Conservation (phyloP, 64 coral and sea anemone species). For the Stichodactyla helianthus region DNA sequence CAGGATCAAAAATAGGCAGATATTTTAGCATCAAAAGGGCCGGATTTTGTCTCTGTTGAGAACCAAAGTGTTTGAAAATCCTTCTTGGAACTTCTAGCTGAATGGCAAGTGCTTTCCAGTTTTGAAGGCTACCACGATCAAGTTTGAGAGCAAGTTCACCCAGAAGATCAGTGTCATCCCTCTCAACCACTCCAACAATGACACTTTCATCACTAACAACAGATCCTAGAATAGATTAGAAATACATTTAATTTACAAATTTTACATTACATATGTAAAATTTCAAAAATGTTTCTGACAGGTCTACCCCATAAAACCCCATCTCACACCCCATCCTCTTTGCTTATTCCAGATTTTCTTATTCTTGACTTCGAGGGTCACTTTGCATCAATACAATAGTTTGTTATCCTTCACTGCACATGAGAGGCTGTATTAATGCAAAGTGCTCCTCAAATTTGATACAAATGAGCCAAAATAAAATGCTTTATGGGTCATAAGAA, state of each 20-base stretch:
- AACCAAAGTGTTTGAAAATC: conserved; percentile 68
- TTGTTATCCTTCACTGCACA: too few relatives aligned
- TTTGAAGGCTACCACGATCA: conserved; percentile 33
- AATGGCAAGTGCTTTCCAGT: conserved; percentile 62
- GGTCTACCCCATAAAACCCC: too few relatives aligned
- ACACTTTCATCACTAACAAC: conserved; percentile 61
- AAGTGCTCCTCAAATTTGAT: too few relatives aligned
- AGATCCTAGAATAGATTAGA: conserved; percentile 24
- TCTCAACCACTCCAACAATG: conserved; percentile 54
- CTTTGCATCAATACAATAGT: too few relatives aligned
- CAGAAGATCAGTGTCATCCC: conserved; percentile 57
- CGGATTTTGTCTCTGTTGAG: conserved; percentile 62
- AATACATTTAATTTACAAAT: background rate
- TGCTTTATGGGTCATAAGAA: too few relatives aligned
- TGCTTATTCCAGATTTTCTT: too few relatives aligned
- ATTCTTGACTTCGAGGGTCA: too few relatives aligned
- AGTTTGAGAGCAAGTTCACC: conserved; percentile 55
- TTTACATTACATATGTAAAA: too few relatives aligned
- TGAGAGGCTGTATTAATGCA: too few relatives aligned
- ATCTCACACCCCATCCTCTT: too few relatives aligned
- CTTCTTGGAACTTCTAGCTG: conserved; percentile 64
- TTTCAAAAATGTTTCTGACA: too few relatives aligned
- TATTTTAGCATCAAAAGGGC: conserved; percentile 67
- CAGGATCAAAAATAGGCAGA: conserved; percentile 83
- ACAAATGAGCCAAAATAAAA: too few relatives aligned